Evolutionary conservation across 2,888 invertebrate genomes (phyloP).

Genomic region (Hoplodrina ambigua): DNA sequence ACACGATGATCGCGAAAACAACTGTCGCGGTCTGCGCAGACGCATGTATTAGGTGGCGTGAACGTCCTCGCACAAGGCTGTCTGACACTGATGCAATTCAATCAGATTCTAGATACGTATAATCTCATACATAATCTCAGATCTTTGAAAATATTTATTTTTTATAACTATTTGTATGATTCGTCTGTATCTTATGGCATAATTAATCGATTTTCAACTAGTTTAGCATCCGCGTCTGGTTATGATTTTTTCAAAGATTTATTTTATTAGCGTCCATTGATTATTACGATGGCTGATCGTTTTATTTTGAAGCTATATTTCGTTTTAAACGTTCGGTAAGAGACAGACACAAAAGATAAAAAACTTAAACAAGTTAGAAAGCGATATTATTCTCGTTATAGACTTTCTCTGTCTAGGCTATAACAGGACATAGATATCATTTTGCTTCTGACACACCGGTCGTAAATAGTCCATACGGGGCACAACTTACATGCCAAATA

Average conservation of each 20-base stretch:
- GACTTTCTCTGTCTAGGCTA: conserved; percentile 55
- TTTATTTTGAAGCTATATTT: conserved; percentile 1
- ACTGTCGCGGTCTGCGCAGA: conserved; percentile 67
- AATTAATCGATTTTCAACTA: conserved; percentile 55
- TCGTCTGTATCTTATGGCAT: conserved; percentile 34
- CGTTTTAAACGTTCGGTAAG: conserved; percentile 17
- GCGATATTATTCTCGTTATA: conserved; percentile 46
- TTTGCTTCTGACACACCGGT: conserved; percentile 20
- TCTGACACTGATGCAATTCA: conserved; percentile 72
- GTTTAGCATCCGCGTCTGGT: conserved; percentile 46
- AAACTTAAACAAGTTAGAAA: conserved; percentile 55
- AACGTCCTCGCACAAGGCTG: conserved; percentile 81
- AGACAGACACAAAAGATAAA: conserved; percentile 38
- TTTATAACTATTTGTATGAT: conserved; percentile 33
- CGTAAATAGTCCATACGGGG: conserved; percentile 49
- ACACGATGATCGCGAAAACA: conserved; percentile 64
- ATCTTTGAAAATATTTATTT: conserved; percentile 40
- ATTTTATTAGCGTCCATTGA: conserved; percentile 24
- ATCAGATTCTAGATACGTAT: conserved; percentile 66
- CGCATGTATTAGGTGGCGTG: conserved; percentile 76
- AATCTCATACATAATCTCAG: conserved; percentile 58
- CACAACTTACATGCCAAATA: conserved; percentile 43
- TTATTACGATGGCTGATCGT: conserved; percentile 11
- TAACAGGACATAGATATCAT: conserved; percentile 50
- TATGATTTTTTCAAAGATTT: conserved; percentile 27